Percentiles rank a stretch among this genome's conserved stretches.
phyloP scores from a whole-genome alignment of 2,113 vertebrate genomes.

The Gymnogyps californianus region DNA sequence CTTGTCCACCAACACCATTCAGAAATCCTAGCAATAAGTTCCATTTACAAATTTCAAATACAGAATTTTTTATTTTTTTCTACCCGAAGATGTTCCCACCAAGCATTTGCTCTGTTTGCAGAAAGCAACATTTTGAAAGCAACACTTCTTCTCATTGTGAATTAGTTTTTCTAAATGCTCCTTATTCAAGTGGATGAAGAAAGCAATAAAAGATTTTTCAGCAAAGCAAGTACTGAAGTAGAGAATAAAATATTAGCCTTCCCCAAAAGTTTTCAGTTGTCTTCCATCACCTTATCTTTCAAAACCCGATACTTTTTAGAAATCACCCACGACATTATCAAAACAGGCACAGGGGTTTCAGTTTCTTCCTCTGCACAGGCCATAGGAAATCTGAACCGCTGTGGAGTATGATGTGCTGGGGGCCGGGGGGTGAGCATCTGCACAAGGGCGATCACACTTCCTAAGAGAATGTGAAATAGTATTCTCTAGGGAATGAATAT shows the following conservation, averaged over 20 bases:
- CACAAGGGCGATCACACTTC: neutral
- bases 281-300: neutral
- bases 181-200: neutral
- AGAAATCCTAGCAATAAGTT: neutral
- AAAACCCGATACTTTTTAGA: neutral
- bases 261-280: neutral
- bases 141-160: neutral
- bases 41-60: neutral
- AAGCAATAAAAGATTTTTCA: neutral
- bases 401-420: neutral
- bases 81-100: neutral
- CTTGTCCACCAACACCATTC: neutral
- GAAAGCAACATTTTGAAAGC: neutral
- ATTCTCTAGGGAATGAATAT: neutral
- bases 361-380: neutral
- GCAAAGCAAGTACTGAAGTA: neutral
- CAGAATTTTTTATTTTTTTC: neutral
- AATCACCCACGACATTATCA: neutral
- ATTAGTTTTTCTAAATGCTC: neutral
- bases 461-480: neutral
- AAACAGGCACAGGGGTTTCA: neutral
- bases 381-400: neutral
- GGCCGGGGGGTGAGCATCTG: too few relatives aligned
- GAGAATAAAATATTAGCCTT: neutral
- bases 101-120: neutral